These are phyloP conservation scores for Trichoplusia ni DNA, from an alignment of 1,140 invertebrate genomes.

Conservation along the genomic window DNA sequence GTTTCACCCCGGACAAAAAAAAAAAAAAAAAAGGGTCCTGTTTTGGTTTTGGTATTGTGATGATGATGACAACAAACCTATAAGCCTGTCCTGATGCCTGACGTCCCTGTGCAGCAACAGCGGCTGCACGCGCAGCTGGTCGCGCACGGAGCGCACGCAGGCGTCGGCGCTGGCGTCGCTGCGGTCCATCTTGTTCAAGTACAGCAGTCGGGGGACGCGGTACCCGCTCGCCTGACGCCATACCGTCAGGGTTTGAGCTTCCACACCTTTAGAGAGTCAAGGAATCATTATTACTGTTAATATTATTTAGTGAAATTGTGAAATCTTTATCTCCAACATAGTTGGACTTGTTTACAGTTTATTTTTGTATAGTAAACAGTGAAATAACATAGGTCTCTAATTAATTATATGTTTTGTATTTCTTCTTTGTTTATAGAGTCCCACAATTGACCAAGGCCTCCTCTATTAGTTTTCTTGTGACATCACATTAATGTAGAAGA, in stretches of 20 bases:
- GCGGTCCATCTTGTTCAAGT: conserved; percentile 99
- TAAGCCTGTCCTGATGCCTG: conserved; percentile 77
- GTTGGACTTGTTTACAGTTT: too few species aligned
- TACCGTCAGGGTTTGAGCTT: conserved; percentile 98
- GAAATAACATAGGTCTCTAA: too few species aligned
- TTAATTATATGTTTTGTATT: too few species aligned
- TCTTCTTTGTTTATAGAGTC: too few species aligned
- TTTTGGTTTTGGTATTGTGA: too few species aligned
- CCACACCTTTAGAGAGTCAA: conserved; percentile 88
- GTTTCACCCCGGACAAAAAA: too few species aligned
- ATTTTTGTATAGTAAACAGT: too few species aligned
- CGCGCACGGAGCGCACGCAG: conserved; percentile 88
- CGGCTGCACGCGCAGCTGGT: conserved; percentile 88
- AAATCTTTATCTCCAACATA: too few species aligned
- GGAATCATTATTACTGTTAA: too few species aligned
- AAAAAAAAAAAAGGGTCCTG: too few species aligned
- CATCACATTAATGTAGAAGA: not conserved
- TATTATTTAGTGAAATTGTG: too few species aligned
- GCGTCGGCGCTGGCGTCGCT: conserved; percentile 86
- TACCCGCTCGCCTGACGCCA: conserved; percentile 96
- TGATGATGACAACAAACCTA: conserved; percentile 72
- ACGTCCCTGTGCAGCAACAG: conserved; percentile 90
- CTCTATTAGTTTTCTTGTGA: not conserved
- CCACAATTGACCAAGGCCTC: too few species aligned
- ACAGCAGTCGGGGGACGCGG: conserved; percentile 92